Evolutionary conservation across 2,113 vertebrate genomes (phyloP), one percentile per base, ranked within the genome.

Genomic region (Pangasianodon gigas): DNA sequence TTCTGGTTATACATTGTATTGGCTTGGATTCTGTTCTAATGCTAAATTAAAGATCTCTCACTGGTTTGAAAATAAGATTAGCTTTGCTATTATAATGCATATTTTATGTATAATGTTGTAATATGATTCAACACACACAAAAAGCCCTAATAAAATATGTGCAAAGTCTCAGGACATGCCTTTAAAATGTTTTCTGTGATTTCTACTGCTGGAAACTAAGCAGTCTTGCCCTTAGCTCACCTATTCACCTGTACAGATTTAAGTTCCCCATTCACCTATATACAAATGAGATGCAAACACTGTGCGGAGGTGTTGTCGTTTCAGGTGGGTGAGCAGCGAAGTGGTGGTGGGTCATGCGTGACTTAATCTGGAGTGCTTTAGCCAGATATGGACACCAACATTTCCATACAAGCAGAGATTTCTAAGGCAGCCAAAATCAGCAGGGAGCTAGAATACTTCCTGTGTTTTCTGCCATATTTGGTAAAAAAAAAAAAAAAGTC

Each of bases 241-340:
- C 62, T 87, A 81, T 83, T 90, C 71, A 90, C 62, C 54, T 87
- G 80, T 89, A 88, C 10, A 81, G 29, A 54, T 32, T 87, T 87
- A 62, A 60, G 54, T 90, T 7, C 83, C 56, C 32, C 54, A 56
- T 69, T 91, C 90, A 92, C 87, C 90, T 88, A 90, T 87, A 88
- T 89, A 90, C 89, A 92, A 92, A 92, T 85, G 3, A 74, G 82
- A 92, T 91, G 89, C 88, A 92, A 92, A 92, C 56, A 81, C 24
- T 77, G 21, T 91, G 84, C 58, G 4, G 77, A 85, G 88, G 85
- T 82, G 84, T 88, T 90, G 85, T 91, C 89, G 88, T 92, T 89
- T 85, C 84, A 85, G 90, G 92, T 92, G 92, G 90, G 44, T 89
- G 87, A 92, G 56, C 88, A 91, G 85, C 62, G 51, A 91, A 90